Evolutionary conservation across 2,888 invertebrate genomes (phyloP).

Genomic region (Pseudococcus longispinus): DNA sequence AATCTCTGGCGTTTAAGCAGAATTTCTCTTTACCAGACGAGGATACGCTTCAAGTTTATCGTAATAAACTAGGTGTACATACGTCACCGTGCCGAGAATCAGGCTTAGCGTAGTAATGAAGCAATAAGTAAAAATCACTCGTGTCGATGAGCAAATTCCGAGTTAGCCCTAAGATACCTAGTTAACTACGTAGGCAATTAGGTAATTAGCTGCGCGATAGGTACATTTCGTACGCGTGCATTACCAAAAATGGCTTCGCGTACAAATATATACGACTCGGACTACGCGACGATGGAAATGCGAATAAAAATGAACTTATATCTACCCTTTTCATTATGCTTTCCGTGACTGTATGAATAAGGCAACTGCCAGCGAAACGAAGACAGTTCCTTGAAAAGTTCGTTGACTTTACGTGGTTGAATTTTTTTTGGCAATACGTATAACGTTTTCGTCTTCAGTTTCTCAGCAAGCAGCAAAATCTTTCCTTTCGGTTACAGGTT

Average conservation of each 20-base stretch:
- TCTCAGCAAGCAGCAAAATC: not conserved
- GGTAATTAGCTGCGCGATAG: too few relatives aligned
- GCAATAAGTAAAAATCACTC: not conserved
- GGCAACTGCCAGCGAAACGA: not conserved
- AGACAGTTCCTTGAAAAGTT: not conserved
- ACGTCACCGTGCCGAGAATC: not conserved
- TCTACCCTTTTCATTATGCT: not conserved
- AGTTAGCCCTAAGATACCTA: not conserved
- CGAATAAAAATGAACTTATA: not conserved
- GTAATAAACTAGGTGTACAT: not conserved
- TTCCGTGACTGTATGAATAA: not conserved
- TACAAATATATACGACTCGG: too few relatives aligned
- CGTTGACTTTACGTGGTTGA: not conserved
- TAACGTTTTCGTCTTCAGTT: not conserved
- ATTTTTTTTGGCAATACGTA: not conserved
- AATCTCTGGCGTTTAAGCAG: not conserved
- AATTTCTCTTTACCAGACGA: not conserved
- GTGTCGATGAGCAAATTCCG: not conserved
- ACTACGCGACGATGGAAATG: not conserved
- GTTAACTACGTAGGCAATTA: not conserved
- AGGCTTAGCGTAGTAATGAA: not conserved
- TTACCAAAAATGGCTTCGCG: not conserved
- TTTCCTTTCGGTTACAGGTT: not conserved
- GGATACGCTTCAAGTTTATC: not conserved
- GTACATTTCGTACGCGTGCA: not conserved